Conservation (phyloP, 2,797 vertebrate genomes). For the Gymnoscopelus braueri region DNA sequence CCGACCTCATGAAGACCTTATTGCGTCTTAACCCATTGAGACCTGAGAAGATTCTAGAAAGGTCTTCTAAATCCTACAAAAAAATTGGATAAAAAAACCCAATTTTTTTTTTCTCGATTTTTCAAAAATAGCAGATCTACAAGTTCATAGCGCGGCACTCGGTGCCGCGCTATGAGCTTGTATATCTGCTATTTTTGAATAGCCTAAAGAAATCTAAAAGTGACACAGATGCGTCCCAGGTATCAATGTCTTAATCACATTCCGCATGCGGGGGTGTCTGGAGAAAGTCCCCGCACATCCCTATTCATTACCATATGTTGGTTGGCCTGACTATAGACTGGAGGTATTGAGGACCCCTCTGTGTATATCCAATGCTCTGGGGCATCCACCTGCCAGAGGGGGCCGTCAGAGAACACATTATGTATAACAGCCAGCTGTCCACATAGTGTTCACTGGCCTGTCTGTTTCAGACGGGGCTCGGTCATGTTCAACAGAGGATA, state of each 20-base stretch:
- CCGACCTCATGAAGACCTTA: slow-evolving; percentile 20
- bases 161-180: too few relatives aligned
- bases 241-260: slow-evolving; percentile 66
- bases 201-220: too few relatives aligned
- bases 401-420: slow-evolving; percentile 70
- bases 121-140: too few relatives aligned
- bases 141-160: too few relatives aligned
- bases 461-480: slow-evolving; percentile 64
- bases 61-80: too few relatives aligned
- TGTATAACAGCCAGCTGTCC: slow-evolving; percentile 76
- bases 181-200: too few relatives aligned
- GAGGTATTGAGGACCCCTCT: slow-evolving; percentile 36
- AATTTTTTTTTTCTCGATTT: too few relatives aligned
- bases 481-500: slow-evolving; percentile 54
- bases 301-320: slow-evolving; percentile 75
- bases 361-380: slow-evolving; percentile 31
- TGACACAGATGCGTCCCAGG: too few relatives aligned
- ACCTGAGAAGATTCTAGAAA: too few relatives aligned
- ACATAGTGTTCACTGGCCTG: slow-evolving; percentile 20
- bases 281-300: slow-evolving; percentile 61
- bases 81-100: too few relatives aligned
- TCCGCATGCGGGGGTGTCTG: slow-evolving; percentile 63
- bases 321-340: slow-evolving; percentile 53
- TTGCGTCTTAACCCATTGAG: too few relatives aligned
- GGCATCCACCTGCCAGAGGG: slow-evolving; percentile 61